Percentiles rank a stretch among this genome's conserved stretches.
phyloP scores from a whole-genome alignment of 2,797 vertebrate genomes.

The Neomorphus geoffroyi region DNA sequence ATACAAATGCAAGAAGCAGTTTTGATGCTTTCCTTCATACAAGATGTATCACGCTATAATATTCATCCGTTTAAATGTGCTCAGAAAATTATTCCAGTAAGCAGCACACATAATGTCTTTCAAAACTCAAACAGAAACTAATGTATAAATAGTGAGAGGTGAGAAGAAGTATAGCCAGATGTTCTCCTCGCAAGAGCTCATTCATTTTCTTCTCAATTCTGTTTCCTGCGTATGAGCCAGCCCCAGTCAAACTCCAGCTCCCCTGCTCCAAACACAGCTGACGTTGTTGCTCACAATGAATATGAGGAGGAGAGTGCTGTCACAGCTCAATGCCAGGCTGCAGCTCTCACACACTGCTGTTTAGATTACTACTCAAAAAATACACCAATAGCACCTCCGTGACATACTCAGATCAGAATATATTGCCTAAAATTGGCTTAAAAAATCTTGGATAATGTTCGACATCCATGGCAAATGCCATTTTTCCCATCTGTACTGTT shows the following conservation, averaged over 20 bases:
- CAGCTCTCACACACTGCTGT: not conserved
- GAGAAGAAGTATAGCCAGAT: constrained; percentile 24
- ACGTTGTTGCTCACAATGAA: not conserved
- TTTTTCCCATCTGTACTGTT: not conserved
- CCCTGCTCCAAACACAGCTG: not conserved
- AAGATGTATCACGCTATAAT: not conserved
- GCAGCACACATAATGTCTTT: not conserved
- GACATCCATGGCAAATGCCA: not conserved
- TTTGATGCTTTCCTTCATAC: not conserved
- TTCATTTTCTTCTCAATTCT: not conserved
- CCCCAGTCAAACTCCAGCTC: not conserved
- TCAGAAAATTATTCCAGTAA: not conserved
- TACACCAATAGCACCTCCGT: not conserved
- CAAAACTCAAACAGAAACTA: constrained; percentile 6
- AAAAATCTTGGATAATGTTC: not conserved
- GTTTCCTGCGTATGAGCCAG: not conserved
- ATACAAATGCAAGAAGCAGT: not conserved
- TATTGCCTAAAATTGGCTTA: not conserved
- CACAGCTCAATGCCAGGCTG: not conserved
- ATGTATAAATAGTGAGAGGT: not conserved
- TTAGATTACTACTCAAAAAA: not conserved
- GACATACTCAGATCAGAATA: not conserved
- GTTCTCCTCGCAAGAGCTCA: not conserved
- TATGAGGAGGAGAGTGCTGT: not conserved
- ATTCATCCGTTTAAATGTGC: not conserved